Evolutionary conservation across 2,797 vertebrate genomes (phyloP), one percentile per base, ranked within the genome.

Genomic region (Chloroceryle inda): DNA sequence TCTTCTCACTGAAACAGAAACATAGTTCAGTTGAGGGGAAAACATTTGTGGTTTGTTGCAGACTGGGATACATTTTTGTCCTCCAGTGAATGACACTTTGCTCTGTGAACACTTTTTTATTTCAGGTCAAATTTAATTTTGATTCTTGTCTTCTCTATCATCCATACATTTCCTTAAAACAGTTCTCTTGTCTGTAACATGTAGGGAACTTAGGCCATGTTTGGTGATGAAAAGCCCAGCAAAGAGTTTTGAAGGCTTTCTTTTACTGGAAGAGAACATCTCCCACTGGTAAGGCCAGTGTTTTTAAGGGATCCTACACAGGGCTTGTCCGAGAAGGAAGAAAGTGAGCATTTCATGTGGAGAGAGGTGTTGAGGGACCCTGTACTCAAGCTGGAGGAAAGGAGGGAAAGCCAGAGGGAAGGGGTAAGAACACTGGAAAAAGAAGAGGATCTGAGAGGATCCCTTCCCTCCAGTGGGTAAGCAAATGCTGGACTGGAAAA

Each of bases 321-420:
- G 23, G 23, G 8, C 9, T 50, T 68, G 75, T 69, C 29, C n/a
- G 49, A 85, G 42, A 85, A 73, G 23, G 42, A 78, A 61, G 17
- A 0, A 0, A 56, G 8, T 11, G 8, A 68, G 12, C 52, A 47
- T 61, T 45, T 45, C 44, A 45, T 19, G 13, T 38, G 37, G 7
- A 64, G 27, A 68, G 23, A 75, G 7, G 3, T 62, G 13, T 14
- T 79, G 21, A 72, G 31, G 29, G 29, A 40, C n/a, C 23, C 9
- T 20, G 61, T n/a, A 45, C 10, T 33, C 16, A 35, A 16, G n/a
- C 27, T n/a, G 58, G 5, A 12, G 19, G 23, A 84, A 86, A 73
- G 31, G 8, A 74, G 24, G 22, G 35, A 74, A 49, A 45, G 11
- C 10, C 44, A 45, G 44, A 45, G 5, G 11, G 38, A 38, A 38